Evolutionary conservation across 1,140 invertebrate genomes (phyloP), one percentile per base, ranked within the genome.

Genomic region (Ectropis grisescens): DNA sequence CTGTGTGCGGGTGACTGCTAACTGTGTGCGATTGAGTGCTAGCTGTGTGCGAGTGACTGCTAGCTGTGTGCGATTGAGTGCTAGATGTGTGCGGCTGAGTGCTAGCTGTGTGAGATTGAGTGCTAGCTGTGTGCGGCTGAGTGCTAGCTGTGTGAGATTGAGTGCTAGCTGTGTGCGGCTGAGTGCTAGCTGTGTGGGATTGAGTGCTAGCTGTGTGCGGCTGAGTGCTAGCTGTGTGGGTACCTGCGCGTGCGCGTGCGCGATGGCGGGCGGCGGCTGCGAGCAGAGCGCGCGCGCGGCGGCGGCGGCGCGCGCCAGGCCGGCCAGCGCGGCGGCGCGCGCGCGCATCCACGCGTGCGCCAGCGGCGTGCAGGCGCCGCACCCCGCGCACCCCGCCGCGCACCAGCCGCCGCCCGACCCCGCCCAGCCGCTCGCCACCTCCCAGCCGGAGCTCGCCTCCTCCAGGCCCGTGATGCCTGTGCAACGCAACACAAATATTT

Each of bases 191-290:
- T n/a, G n/a, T n/a, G n/a, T n/a, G n/a, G n/a, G n/a, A n/a, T n/a
- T n/a, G n/a, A n/a, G n/a, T n/a, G n/a, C n/a, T n/a, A n/a, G n/a
- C n/a, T n/a, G n/a, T n/a, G n/a, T n/a, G n/a, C n/a, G n/a, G n/a
- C n/a, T n/a, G n/a, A n/a, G n/a, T n/a, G n/a, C n/a, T n/a, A n/a
- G n/a, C n/a, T n/a, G n/a, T n/a, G n/a, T n/a, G 90, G 88, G n/a
- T 16, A 57, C 57, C 47, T 62, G 59, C 1, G 93, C 93, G 33
- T 95, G 86, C 6, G 92, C 89, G 1, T 89, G 87, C 1, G 95
- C 94, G 41, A 97, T 96, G 1, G 95, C 95, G 1, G 96, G 94
- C 14, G 95, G 95, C 12, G 95, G 95, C 29, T 94, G 92, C 37
- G 95, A 94, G 52, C 92, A 92, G 13, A 97, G 85, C 24, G 93